Evolutionary conservation across 2,888 invertebrate species (phyloP).

Genomic region (Cheiracanthium punctorium): DNA sequence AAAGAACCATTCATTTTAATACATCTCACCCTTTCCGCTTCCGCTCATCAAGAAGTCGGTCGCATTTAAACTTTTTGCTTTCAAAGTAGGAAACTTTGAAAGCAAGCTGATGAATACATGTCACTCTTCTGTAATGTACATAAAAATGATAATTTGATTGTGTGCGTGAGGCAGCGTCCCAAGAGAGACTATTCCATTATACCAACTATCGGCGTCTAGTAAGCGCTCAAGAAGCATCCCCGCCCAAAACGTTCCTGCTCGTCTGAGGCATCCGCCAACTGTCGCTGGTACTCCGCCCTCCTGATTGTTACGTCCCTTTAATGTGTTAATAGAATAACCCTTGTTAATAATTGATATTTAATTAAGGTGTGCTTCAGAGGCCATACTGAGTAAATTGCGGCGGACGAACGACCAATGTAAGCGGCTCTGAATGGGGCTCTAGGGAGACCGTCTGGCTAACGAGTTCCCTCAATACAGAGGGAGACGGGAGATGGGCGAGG

Average conservation of each 20-base stretch:
- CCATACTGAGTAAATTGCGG: conserved; percentile 54
- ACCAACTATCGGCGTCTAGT: conserved; percentile 45
- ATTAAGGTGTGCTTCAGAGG: conserved; percentile 50
- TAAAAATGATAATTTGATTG: no score
- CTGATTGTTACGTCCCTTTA: conserved; percentile 40
- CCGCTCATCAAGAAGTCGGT: no score
- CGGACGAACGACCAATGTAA: conserved; percentile 50
- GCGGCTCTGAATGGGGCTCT: conserved; percentile 35
- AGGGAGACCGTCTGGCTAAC: conserved; percentile 62
- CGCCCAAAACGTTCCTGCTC: conserved; percentile 8
- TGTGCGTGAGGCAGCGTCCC: background rate
- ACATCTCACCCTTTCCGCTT: no score
- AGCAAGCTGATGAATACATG: no score
- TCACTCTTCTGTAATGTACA: no score
- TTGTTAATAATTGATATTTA: conserved; percentile 71
- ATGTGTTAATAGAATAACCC: conserved; percentile 70
- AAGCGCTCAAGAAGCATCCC: conserved; percentile 30
- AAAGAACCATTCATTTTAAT: no score
- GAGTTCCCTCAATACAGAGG: conserved; percentile 4
- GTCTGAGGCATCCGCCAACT: conserved; percentile 61
- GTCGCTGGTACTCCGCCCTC: conserved; percentile 54
- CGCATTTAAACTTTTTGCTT: no score
- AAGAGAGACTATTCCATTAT: conserved; percentile 44
- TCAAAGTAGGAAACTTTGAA: no score
- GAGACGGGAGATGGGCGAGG: no score